Evolutionary conservation across 2,888 invertebrate genomes (phyloP).

Genomic region (Lycia hirtaria): DNA sequence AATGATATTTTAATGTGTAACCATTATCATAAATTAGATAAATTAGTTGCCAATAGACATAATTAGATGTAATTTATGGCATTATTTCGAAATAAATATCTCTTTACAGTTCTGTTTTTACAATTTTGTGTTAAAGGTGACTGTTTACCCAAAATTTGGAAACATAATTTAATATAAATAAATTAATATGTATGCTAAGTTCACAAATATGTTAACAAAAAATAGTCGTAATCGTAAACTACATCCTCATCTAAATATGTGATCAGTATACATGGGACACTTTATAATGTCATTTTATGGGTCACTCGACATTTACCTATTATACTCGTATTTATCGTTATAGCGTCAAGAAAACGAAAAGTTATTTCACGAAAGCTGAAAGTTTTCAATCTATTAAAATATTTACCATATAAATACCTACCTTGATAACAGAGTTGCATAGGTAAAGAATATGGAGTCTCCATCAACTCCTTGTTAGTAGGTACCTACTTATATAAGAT

Average conservation of each 20-base stretch:
- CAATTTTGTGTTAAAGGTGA: constrained; percentile 35
- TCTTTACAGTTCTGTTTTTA: constrained; percentile 50
- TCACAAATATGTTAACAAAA: constrained; percentile 29
- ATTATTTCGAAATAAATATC: constrained; percentile 62
- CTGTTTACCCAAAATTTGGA: constrained; percentile 38
- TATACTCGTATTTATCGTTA: no score
- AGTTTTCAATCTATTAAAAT: no score
- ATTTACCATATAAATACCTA: no score
- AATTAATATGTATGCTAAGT: constrained; percentile 33
- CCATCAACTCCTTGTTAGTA: no score
- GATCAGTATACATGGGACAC: constrained; percentile 4
- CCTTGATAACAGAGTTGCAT: no score
- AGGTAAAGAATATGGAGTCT: no score
- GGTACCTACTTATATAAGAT: no score
- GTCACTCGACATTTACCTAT: no score
- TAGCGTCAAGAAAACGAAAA: no score
- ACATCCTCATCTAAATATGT: constrained; percentile 24
- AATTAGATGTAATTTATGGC: constrained; percentile 70
- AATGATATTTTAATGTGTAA: constrained; percentile 71
- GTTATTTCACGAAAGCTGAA: no score
- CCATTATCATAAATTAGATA: constrained; percentile 78
- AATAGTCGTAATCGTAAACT: constrained; percentile 20
- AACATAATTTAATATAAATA: constrained; percentile 37
- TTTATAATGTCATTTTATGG: no score
- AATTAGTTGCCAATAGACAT: constrained; percentile 61